phyloP scores from a whole-genome alignment of 2,113 vertebrate species.

The Anoplopoma fimbria region DNA sequence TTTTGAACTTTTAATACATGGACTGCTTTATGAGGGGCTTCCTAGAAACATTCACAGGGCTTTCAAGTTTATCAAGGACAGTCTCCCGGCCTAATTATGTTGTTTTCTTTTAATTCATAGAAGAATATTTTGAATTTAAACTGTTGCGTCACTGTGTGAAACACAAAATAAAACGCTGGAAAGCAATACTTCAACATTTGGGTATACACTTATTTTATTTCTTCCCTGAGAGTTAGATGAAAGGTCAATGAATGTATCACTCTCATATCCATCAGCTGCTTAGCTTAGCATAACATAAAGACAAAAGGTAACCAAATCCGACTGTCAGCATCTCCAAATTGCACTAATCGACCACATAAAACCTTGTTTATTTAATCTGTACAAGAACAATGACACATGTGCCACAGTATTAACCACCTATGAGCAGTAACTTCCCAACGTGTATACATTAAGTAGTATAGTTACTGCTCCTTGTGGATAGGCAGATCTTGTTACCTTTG shows the following conservation, averaged over 20 bases:
- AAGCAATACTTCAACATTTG: background rate
- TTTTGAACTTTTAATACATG: slow-evolving; percentile 6
- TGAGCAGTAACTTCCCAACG: background rate
- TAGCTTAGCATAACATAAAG: background rate
- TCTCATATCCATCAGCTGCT: background rate
- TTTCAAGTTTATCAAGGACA: background rate
- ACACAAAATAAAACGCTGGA: background rate
- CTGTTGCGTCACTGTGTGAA: background rate
- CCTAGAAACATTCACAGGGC: background rate
- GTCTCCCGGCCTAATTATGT: background rate
- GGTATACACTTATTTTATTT: background rate
- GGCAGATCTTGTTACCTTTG: background rate
- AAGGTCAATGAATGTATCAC: background rate
- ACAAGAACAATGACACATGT: background rate
- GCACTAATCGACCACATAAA: background rate
- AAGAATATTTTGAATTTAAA: background rate
- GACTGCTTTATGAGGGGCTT: background rate
- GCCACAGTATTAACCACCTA: background rate
- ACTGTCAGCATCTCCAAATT: background rate
- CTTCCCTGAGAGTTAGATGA: background rate
- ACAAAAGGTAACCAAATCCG: background rate
- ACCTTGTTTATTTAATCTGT: background rate
- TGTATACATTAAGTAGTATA: background rate
- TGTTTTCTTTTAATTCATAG: background rate
- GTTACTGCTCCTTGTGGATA: background rate